Conservation (phyloP, 2,797 vertebrate species). For the Cuniculus paca region DNA sequence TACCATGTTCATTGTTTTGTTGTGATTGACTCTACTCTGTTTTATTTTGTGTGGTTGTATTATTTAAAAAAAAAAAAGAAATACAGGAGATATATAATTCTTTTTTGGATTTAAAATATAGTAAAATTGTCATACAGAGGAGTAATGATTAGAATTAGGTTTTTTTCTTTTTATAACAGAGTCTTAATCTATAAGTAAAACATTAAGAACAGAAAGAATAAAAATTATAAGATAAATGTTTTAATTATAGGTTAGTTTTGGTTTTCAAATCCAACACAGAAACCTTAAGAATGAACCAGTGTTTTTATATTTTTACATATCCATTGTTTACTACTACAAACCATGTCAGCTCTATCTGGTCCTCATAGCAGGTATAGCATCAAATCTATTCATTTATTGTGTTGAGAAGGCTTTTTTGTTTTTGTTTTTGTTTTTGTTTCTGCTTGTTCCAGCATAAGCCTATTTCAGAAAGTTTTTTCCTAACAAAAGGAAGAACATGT, state of each 20-base stretch:
- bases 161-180: conserved; percentile 7
- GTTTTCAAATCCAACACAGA: background rate
- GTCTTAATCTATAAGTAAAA: conserved; percentile 3
- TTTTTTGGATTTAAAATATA: conserved; percentile 34
- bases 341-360: background rate
- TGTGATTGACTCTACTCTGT: too few relatives aligned
- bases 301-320: conserved; percentile 32
- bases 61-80: too few relatives aligned
- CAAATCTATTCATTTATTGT: conserved; percentile 14
- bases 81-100: conserved; percentile 12
- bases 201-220: background rate
- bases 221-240: conserved; percentile 14
- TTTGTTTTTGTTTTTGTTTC: background rate
- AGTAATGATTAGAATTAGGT: background rate
- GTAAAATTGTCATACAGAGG: conserved; percentile 31
- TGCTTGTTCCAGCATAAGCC: background rate
- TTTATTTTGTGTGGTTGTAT: too few relatives aligned
- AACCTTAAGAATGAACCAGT: conserved; percentile 18
- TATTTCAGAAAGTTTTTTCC: background rate
- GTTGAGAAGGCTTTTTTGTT: background rate
- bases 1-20: too few relatives aligned
- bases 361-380: background rate
- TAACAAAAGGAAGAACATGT: conserved; percentile 39
- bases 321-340: background rate
- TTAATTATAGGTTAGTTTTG: background rate